phyloP scores from a whole-genome alignment of 2,888 invertebrate species.

The Idaea biselata region DNA sequence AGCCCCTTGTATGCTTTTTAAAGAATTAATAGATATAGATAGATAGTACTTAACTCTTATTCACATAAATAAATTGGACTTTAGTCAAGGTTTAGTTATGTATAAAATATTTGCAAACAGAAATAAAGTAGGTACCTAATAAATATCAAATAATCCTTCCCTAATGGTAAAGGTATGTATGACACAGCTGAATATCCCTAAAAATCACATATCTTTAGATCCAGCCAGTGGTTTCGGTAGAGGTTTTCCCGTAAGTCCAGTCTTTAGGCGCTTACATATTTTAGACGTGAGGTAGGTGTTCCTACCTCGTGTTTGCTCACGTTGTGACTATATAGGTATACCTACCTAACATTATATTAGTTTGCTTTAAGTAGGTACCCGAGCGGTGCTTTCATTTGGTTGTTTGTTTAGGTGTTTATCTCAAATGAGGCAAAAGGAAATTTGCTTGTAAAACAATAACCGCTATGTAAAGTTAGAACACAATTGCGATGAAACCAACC shows the following conservation, averaged over 20 bases:
- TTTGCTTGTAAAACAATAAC: slow-evolving; percentile 31
- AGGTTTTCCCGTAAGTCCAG: background rate
- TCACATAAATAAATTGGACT: no score
- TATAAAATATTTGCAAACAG: no score
- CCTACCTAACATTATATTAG: slow-evolving; percentile 10
- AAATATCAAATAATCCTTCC: no score
- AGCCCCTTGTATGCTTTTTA: no score
- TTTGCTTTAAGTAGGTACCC: slow-evolving; percentile 9
- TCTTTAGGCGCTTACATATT: background rate
- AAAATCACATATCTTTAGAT: no score
- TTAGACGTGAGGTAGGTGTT: background rate
- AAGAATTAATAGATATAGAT: no score
- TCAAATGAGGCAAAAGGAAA: slow-evolving; percentile 26
- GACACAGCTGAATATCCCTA: no score
- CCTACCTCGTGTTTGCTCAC: slow-evolving; percentile 5
- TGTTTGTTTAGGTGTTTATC: slow-evolving; percentile 25
- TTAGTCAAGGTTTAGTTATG: no score
- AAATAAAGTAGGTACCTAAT: no score
- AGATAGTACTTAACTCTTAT: no score
- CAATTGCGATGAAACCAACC: slow-evolving; percentile 35
- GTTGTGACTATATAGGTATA: slow-evolving; percentile 2
- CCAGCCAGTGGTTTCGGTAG: no score
- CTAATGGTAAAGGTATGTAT: no score
- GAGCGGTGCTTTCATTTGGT: slow-evolving; percentile 13
- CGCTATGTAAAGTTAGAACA: slow-evolving; percentile 32